Conservation (phyloP, 2,797 vertebrate genomes). For the Schizopygopsis pylzovi region DNA sequence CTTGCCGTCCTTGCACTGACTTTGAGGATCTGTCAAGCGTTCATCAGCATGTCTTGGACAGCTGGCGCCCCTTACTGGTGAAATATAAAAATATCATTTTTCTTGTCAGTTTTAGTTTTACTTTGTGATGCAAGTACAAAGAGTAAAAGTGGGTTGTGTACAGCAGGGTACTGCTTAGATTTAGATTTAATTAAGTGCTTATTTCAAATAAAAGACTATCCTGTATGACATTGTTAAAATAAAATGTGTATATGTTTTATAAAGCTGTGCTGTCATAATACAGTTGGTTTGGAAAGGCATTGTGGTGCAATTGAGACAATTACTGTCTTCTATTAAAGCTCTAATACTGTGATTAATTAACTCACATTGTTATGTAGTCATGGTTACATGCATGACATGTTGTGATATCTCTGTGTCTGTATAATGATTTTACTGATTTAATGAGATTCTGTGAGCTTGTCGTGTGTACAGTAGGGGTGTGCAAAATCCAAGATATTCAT, state of each 20-base stretch:
- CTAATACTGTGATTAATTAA: too few species aligned
- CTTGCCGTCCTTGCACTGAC: conserved; percentile 42
- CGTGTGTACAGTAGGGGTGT: too few species aligned
- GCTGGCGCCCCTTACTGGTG: conserved; percentile 64
- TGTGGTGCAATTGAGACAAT: not conserved
- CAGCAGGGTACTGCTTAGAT: not conserved
- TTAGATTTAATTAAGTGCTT: not conserved
- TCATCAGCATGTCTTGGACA: conserved; percentile 27
- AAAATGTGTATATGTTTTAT: not conserved
- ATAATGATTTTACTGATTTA: too few species aligned
- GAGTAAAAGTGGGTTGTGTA: not conserved
- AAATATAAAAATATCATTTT: not conserved
- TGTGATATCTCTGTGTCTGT: too few species aligned
- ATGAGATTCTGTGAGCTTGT: too few species aligned
- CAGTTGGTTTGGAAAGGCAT: not conserved
- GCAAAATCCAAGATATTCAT: too few species aligned
- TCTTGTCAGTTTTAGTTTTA: conserved; percentile 31
- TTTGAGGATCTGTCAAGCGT: conserved; percentile 26
- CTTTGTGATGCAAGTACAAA: not conserved
- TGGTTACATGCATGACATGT: not conserved
- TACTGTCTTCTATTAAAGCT: not conserved
- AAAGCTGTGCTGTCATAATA: not conserved
- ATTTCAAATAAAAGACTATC: not conserved
- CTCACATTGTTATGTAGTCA: too few species aligned
- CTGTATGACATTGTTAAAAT: not conserved